Base-by-base conservation (phyloP, 2,888 invertebrate genomes). In the Eurytoma californica region DNA sequence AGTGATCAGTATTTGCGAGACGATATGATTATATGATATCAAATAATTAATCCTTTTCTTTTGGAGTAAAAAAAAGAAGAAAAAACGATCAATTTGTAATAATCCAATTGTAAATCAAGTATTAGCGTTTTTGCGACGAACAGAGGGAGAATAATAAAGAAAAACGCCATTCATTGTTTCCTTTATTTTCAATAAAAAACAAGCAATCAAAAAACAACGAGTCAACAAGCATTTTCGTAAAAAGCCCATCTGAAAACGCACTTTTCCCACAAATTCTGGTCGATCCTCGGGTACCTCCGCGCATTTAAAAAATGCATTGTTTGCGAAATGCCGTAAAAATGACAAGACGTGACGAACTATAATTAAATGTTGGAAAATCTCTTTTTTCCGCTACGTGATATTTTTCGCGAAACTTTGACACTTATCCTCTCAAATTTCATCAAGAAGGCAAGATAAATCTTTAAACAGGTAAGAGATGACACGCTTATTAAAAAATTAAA, bases 131-230 rank as follows among this genome's bases (percentile, higher is more conserved):
- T 47, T 20, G 63, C 68, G 70, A 63, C 58, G 39, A 18, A 13
- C 24, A 24, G 30, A 68, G 20, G 30, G 49, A 24, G 55, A 70
- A 47, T 16, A 69, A 69, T 9, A 67, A 13, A 60, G 60, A 39
- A 55, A 53, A 58, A 57, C 58, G 24, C 79, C 69, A 58, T 51
- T 69, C 66, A 75, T 79, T 79, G 75, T 79, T 79, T 79, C 67
- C 55, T 79, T 79, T 79, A 79, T 79, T 79, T 79, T 79, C 79
- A 79, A 79, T 79, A 79, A 79, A 79, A 79, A 79, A 79, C 60
- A 55, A 68, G 72, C 60, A 79, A 79, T 18, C 67, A 57, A 69
- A n/a, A 49, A 51, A 7, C 30, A 5, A 13, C 30, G 30, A 55
- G n/a, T 63, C 63, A n/a, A 39, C 47, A 47, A 20, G 30, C 30